Evolutionary conservation across 2,113 vertebrate genomes (phyloP).

Genomic region (Alouatta palliata): DNA sequence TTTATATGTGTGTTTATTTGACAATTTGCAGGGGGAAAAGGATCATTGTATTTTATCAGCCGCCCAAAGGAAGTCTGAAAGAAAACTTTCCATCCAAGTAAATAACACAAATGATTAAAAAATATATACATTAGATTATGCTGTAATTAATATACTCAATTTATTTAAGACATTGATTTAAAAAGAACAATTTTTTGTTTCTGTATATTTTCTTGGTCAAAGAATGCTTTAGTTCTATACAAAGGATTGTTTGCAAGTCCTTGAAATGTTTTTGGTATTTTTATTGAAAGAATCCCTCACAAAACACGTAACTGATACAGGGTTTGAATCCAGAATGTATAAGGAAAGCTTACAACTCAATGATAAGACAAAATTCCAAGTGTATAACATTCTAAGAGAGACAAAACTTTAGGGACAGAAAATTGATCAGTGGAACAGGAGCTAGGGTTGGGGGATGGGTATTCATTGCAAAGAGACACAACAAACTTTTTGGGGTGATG

Average conservation of each 20-base stretch:
- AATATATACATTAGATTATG: neutral
- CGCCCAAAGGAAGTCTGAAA: neutral
- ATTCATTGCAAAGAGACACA: neutral
- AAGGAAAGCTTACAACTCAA: neutral
- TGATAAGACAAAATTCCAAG: neutral
- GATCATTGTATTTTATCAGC: neutral
- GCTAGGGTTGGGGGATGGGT: neutral
- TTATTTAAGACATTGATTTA: neutral
- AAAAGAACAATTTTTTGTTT: neutral
- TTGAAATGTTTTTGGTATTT: constrained; percentile 2
- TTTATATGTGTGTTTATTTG: neutral
- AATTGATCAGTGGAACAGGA: neutral
- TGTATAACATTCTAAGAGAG: neutral
- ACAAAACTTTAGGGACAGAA: neutral
- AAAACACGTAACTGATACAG: neutral
- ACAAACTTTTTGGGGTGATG: neutral
- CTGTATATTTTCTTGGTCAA: neutral
- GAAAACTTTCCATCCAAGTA: neutral
- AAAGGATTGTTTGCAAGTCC: neutral
- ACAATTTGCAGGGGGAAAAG: neutral
- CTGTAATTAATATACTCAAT: neutral
- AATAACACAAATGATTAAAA: neutral
- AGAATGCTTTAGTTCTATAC: neutral
- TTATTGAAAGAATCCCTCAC: neutral
- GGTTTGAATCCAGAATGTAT: neutral